These are phyloP conservation scores for Pocillopora grandis DNA, from an alignment of 92 coral and sea anemone genomes.

Conservation along the genomic window DNA sequence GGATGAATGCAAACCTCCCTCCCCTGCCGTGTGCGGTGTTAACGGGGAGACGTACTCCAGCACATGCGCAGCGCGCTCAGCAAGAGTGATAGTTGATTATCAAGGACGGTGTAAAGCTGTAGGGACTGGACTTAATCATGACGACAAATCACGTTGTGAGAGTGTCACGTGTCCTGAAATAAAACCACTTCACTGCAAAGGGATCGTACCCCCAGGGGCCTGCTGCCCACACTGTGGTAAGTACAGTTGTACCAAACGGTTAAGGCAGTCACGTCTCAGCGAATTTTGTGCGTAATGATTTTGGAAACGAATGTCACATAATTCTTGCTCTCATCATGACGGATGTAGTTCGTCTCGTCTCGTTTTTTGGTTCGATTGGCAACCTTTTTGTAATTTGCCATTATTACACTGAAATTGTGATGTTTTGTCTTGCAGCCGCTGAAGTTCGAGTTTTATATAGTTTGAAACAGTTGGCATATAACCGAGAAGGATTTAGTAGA, in stretches of 20 bases:
- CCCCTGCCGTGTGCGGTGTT: slow-evolving; percentile 79
- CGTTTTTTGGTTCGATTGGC: background rate
- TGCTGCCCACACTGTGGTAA: slow-evolving; percentile 95
- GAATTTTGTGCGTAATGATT: background rate
- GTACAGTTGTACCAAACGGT: slow-evolving; percentile 4
- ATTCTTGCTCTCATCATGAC: background rate
- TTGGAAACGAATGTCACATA: background rate
- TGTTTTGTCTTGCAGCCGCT: slow-evolving; percentile 71
- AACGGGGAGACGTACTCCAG: slow-evolving; percentile 96
- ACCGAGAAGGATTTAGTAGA: slow-evolving; percentile 75
- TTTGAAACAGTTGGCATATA: slow-evolving; percentile 67
- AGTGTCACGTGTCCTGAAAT: slow-evolving; percentile 77
- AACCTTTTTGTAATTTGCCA: background rate
- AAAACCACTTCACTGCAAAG: slow-evolving; percentile 80
- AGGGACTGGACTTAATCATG: slow-evolving; percentile 72
- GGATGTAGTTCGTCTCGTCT: background rate
- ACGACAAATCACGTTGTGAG: slow-evolving; percentile 58
- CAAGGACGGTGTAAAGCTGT: slow-evolving; percentile 86
- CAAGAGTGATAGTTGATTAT: slow-evolving; percentile 86
- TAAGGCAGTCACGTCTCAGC: background rate
- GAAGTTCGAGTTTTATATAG: slow-evolving; percentile 85
- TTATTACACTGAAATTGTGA: background rate
- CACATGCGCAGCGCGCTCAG: slow-evolving; percentile 80
- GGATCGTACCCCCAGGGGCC: slow-evolving; percentile 93
- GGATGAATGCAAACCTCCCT: slow-evolving; percentile 81